These are phyloP conservation scores for Eonycteris spelaea DNA, from an alignment of 2,113 vertebrate genomes.

Conservation along the genomic window DNA sequence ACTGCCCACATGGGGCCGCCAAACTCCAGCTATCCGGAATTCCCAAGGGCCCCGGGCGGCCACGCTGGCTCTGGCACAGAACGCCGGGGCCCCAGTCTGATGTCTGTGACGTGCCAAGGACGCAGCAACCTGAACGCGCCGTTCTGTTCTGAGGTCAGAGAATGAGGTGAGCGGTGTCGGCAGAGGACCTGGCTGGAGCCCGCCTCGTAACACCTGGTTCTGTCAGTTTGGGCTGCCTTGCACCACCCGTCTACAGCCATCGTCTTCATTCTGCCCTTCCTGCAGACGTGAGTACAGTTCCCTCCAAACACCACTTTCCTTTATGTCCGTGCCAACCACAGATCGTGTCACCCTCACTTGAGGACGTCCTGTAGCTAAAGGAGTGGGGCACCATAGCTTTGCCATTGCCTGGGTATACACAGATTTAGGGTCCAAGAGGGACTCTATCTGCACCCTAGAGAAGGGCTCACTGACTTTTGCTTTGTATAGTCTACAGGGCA, in stretches of 20 bases:
- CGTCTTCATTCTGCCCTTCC: not conserved
- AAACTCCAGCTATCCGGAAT: fast-evolving
- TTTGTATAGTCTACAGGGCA: too few relatives aligned
- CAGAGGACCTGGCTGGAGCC: not conserved
- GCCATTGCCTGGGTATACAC: too few relatives aligned
- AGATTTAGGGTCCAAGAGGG: not conserved
- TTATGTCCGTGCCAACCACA: not conserved
- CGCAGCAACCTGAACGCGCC: not conserved
- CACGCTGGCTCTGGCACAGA: fast-evolving
- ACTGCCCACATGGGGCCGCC: fast-evolving
- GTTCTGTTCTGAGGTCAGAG: not conserved
- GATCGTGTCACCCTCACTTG: too few relatives aligned
- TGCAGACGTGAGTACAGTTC: not conserved
- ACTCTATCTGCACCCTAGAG: not conserved
- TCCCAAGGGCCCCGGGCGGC: too few relatives aligned
- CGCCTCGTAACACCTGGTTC: not conserved
- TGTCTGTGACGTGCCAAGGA: not conserved
- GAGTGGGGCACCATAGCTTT: not conserved
- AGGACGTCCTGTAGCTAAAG: not conserved
- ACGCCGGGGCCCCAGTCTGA: fast-evolving
- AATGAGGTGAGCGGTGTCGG: too few relatives aligned
- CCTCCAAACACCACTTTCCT: not conserved
- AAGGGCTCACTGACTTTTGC: not conserved
- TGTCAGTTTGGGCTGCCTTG: not conserved
- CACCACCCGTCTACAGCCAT: fast-evolving